Conservation (phyloP, 2,113 vertebrate species). For the Syrmaticus mikado region DNA sequence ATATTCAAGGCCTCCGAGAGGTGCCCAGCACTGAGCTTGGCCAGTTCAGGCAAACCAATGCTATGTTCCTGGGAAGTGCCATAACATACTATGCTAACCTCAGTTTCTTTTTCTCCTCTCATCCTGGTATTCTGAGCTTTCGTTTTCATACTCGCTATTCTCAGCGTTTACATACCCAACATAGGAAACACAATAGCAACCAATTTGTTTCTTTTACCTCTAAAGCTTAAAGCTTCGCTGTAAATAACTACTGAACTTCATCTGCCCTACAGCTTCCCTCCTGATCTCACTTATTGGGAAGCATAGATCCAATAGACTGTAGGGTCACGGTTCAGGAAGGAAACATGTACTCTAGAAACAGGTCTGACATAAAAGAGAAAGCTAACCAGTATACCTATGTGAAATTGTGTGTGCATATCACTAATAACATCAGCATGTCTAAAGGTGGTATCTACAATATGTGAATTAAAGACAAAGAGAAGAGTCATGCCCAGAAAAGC, state of each 20-base stretch:
- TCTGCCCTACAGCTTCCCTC: not conserved
- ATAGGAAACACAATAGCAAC: not conserved
- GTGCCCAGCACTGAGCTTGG: rapidly evolving
- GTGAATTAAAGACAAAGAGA: not conserved
- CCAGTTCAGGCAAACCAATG: not conserved
- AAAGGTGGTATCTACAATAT: not conserved
- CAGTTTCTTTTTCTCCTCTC: not conserved
- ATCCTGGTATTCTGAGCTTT: not conserved
- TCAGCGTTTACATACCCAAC: not conserved
- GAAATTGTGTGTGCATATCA: not conserved
- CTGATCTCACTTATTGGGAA: not conserved
- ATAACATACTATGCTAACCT: not conserved
- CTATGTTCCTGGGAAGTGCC: not conserved
- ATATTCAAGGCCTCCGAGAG: rapidly evolving
- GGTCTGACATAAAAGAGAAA: not conserved
- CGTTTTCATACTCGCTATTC: not conserved
- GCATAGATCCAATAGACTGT: not conserved
- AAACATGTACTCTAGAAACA: not conserved
- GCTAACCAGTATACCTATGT: not conserved
- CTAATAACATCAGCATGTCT: not conserved
- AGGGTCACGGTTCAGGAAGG: not conserved
- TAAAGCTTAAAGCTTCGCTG: not conserved
- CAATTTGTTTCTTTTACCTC: not conserved
- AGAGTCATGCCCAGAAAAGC: not conserved
- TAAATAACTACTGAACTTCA: not conserved